Evolutionary conservation across 2,113 vertebrate genomes (phyloP), one percentile per base, ranked within the genome.

Genomic region (Peromyscus maniculatus): DNA sequence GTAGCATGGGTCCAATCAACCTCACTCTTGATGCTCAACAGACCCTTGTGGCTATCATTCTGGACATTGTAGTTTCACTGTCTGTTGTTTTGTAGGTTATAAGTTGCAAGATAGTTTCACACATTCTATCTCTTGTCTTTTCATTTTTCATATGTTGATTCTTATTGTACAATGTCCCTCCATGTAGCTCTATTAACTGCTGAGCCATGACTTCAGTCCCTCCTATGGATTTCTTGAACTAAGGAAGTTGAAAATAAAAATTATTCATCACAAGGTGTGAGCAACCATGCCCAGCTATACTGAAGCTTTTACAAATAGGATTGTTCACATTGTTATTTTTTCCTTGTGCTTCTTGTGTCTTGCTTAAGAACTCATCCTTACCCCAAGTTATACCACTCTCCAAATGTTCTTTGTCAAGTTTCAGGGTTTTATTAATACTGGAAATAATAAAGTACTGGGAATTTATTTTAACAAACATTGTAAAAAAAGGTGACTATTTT

Each of bases 91-190:
- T 87, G 33, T 66, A 67, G 90, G 49, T 64, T 66, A 82, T 43
- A 94, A 87, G 19, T 77, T 69, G 33, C 46, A 92, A 69, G 74
- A 79, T 49, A 82, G 16, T 92, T 91, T 87, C n/a, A 94, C 13
- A 9, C 12, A 62, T 36, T 64, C 66, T 75, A 7, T 62, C 67
- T 15, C 80, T 92, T 92, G 46, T 93, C 80, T 94, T 91, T 46
- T 75, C 16, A 77, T 17, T 64, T 89, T 87, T 11, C 22, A 39
- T 57, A 17, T 77, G 59, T 62, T 90, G 8, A 71, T 82, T 94
- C 82, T 88, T 93, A 80, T 31, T 52, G 8, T 64, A 71, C 2
- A n/a, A 24, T 13, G 31, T 19, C 26, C 28, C 28, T 4, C 28
- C 49, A 31, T 33, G 16, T 9, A 52, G 49, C 28, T 55, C 13